A percentile compares a stretch with the other conserved stretches of the same genome.
These are phyloP conservation scores for Lamprotornis superbus DNA, from an alignment of 2,113 vertebrate genomes.

Conservation along the genomic window DNA sequence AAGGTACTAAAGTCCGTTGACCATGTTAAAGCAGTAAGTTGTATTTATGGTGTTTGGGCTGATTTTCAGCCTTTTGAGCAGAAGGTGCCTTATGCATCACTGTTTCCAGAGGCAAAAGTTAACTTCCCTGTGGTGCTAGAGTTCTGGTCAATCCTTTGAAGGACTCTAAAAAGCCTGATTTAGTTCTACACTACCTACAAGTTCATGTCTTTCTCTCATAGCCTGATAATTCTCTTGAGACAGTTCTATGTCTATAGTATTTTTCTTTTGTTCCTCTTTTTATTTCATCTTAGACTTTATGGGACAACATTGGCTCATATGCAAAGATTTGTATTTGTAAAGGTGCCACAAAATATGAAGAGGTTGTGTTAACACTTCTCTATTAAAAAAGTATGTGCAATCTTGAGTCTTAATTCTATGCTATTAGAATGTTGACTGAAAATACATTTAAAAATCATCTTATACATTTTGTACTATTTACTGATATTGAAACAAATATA, in stretches of 20 bases:
- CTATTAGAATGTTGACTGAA: not conserved
- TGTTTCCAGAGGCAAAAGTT: not conserved
- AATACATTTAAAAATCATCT: not conserved
- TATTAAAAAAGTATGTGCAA: accelerated
- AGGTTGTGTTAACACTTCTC: not conserved
- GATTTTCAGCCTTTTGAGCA: not conserved
- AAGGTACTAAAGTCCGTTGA: not conserved
- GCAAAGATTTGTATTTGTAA: not conserved
- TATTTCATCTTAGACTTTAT: not conserved
- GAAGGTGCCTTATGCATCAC: not conserved
- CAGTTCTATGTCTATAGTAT: not conserved
- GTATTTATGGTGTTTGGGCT: not conserved
- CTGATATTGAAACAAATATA: not conserved
- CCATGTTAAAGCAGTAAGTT: not conserved
- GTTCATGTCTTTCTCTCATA: not conserved
- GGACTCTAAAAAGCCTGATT: not conserved
- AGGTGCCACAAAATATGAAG: not conserved
- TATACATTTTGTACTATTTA: not conserved
- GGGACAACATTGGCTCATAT: not conserved
- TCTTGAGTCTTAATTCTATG: not conserved
- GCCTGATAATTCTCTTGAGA: not conserved
- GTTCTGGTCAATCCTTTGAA: not conserved
- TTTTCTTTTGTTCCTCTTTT: not conserved
- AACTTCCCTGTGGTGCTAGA: not conserved
- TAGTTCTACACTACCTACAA: not conserved